Evolutionary conservation across 2,113 vertebrate genomes (phyloP).

Genomic region (Macaca mulatta): DNA sequence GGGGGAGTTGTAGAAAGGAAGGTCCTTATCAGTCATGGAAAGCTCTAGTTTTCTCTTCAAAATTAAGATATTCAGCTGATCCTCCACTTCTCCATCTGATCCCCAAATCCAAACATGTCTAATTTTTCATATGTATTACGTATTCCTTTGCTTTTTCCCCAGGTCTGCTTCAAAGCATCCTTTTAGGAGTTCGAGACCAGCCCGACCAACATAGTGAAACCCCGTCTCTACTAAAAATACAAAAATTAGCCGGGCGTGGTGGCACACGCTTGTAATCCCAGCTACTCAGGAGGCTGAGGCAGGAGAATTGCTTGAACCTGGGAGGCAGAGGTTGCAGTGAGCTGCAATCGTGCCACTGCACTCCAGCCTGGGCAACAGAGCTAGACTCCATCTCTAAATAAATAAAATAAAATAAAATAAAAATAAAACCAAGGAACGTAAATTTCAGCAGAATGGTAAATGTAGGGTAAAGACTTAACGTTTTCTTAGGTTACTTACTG

Average conservation of each 20-base stretch:
- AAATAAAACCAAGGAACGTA: rapidly evolving
- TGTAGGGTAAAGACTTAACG: background rate
- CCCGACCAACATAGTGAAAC: no score
- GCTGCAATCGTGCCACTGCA: no score
- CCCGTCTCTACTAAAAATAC: no score
- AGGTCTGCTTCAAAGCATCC: no score
- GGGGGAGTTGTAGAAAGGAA: background rate
- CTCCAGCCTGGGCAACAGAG: no score
- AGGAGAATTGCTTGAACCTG: no score
- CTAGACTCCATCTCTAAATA: no score
- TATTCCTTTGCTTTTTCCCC: background rate
- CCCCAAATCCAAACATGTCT: background rate
- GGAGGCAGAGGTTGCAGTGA: no score
- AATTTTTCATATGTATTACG: background rate
- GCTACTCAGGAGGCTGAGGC: no score
- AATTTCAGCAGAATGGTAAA: background rate
- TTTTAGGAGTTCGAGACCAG: background rate
- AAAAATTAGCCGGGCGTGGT: no score
- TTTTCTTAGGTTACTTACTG: slow-evolving; percentile 86
- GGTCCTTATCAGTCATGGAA: background rate
- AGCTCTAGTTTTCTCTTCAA: background rate
- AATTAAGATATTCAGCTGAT: background rate
- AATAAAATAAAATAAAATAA: background rate
- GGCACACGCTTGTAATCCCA: no score
- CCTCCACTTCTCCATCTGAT: background rate